Percentiles rank a stretch among this genome's conserved stretches.
Evolutionary conservation across 2,888 invertebrate genomes (phyloP).

Genomic region (Corbicula japonica): DNA sequence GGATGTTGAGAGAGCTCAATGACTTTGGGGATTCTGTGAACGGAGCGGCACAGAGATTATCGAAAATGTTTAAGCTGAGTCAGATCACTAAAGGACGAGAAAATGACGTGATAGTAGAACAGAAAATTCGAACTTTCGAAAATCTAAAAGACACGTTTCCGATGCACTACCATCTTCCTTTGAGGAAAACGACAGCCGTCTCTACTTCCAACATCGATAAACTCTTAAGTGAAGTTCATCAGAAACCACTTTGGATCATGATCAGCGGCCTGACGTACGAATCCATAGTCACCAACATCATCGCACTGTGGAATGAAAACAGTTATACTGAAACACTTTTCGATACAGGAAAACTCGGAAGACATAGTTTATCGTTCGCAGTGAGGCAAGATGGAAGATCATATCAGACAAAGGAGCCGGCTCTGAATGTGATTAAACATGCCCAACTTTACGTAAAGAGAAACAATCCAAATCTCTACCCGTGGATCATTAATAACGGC

Average conservation of each 20-base stretch:
- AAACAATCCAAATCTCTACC: constrained; percentile 12
- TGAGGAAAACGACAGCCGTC: neutral
- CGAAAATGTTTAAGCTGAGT: constrained; percentile 19
- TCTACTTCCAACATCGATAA: neutral
- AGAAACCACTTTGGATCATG: constrained; percentile 29
- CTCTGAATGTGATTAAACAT: neutral
- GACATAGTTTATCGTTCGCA: constrained; percentile 14
- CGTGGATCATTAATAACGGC: constrained; percentile 21
- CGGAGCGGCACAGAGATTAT: neutral
- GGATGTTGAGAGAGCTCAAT: constrained; percentile 13
- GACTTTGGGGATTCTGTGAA: neutral
- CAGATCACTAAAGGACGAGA: constrained; percentile 16
- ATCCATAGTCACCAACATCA: constrained; percentile 10
- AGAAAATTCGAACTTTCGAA: neutral
- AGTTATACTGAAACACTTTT: constrained; percentile 9
- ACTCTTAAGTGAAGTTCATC: neutral
- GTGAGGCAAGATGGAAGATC: neutral
- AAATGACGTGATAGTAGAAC: constrained; percentile 11
- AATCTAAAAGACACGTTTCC: constrained; percentile 15
- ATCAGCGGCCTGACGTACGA: constrained; percentile 15
- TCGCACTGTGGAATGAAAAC: constrained; percentile 22
- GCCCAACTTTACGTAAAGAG: constrained; percentile 2
- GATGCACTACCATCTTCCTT: constrained; percentile 12
- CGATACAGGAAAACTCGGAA: neutral
- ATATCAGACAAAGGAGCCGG: neutral